Evolutionary conservation across 1,140 invertebrate genomes (phyloP).

Genomic region (Thaumatotibia leucotreta): DNA sequence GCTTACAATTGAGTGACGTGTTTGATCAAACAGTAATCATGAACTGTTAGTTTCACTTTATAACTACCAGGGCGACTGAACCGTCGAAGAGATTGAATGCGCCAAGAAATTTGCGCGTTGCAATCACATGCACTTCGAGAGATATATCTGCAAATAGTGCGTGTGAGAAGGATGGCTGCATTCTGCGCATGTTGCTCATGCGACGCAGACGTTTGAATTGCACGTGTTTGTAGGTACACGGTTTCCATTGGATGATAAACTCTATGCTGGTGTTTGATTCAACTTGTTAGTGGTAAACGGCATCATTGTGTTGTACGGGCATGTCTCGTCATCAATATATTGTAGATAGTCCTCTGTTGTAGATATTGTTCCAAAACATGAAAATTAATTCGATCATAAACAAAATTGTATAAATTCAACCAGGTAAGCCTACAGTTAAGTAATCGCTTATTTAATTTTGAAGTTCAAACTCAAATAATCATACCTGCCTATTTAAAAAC

Average conservation of each 20-base stretch:
- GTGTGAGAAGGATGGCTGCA: slow-evolving; percentile 44
- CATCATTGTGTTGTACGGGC: not conserved
- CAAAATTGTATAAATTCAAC: no score
- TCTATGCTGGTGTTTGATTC: not conserved
- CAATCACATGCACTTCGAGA: slow-evolving; percentile 53
- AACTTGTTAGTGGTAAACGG: not conserved
- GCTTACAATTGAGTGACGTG: not conserved
- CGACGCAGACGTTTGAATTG: slow-evolving; percentile 33
- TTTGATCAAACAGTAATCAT: slow-evolving; percentile 21
- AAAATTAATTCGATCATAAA: no score
- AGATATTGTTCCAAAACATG: no score
- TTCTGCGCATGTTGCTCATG: slow-evolving; percentile 30
- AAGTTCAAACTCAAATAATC: no score
- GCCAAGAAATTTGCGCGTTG: slow-evolving; percentile 45
- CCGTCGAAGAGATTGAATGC: slow-evolving; percentile 39
- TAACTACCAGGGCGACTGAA: slow-evolving; percentile 51
- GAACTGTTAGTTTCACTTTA: slow-evolving; percentile 43
- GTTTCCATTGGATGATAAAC: slow-evolving; percentile 34
- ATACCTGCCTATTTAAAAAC: no score
- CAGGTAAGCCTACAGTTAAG: no score
- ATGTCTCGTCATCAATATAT: not conserved
- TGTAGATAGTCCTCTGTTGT: not conserved
- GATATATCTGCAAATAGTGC: slow-evolving; percentile 24
- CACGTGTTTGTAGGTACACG: slow-evolving; percentile 31
- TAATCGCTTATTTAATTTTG: no score